A percentile compares a stretch with the other conserved stretches of the same genome.
These are phyloP conservation scores for Lycophotia porphyrea DNA, from an alignment of 2,888 invertebrate species.

Conservation along the genomic window DNA sequence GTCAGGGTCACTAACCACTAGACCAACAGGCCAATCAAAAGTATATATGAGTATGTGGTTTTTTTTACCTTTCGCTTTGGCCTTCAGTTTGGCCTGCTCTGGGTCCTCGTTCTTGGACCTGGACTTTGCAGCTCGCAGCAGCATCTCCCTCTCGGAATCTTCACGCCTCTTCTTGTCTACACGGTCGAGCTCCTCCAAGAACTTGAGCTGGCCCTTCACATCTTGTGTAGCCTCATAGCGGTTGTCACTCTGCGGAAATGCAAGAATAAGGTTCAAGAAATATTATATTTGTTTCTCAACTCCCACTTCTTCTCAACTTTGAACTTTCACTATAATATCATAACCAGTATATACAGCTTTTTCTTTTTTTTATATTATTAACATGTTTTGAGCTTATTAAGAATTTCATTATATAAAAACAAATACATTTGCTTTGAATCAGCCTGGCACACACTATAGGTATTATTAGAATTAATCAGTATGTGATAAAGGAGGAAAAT, in stretches of 20 bases:
- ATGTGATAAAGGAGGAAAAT: neutral
- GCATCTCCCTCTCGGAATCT: constrained; percentile 98
- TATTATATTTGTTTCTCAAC: no score
- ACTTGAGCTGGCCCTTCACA: constrained; percentile 97
- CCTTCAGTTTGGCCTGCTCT: constrained; percentile 98
- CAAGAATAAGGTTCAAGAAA: neutral
- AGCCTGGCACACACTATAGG: neutral
- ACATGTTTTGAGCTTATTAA: neutral
- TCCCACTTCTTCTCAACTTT: no score
- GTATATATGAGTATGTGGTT: neutral
- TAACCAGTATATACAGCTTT: no score
- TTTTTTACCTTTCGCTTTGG: constrained; percentile 91
- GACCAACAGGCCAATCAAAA: no score
- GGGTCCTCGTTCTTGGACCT: constrained; percentile 99
- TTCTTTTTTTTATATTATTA: neutral
- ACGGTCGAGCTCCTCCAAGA: constrained; percentile 98
- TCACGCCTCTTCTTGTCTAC: constrained; percentile 98
- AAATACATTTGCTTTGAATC: neutral
- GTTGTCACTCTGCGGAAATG: constrained; percentile 92
- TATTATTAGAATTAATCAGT: neutral
- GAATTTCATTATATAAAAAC: neutral
- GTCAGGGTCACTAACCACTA: no score
- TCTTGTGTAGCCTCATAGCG: constrained; percentile 97
- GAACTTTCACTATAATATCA: no score
- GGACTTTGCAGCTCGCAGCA: constrained; percentile 98